These are phyloP conservation scores for Paralinhomoeus sp. DNA, from an alignment of 2,888 invertebrate species.

Conservation along the genomic window DNA sequence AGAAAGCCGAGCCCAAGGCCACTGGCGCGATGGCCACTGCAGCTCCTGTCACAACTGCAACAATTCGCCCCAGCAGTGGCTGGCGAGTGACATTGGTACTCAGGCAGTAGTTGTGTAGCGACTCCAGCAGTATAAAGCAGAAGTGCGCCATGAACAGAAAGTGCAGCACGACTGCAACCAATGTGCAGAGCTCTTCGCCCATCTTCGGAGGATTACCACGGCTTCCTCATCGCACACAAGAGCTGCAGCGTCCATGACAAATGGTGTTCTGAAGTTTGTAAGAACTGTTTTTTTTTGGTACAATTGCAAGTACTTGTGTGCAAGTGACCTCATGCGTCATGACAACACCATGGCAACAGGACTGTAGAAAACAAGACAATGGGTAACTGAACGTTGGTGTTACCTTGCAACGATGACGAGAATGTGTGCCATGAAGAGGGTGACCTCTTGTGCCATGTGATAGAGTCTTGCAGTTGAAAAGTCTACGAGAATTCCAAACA, in stretches of 20 bases:
- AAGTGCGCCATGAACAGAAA: background rate
- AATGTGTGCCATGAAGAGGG: background rate
- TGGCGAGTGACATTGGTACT: background rate
- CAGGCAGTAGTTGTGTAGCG: background rate
- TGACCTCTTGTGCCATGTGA: background rate
- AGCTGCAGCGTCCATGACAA: background rate
- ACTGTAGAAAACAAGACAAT: no score
- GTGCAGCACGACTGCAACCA: background rate
- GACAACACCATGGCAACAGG: no score
- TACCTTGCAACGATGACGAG: background rate
- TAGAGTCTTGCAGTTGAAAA: background rate
- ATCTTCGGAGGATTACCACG: background rate
- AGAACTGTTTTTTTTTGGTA: no score
- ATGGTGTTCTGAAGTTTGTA: no score
- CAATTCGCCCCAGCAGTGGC: background rate
- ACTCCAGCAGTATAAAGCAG: background rate
- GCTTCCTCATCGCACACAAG: background rate
- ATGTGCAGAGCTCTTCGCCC: background rate
- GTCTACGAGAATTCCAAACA: background rate
- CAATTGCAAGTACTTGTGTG: no score
- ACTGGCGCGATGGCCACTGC: background rate
- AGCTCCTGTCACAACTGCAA: background rate
- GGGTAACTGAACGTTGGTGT: no score
- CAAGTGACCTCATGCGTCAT: no score
- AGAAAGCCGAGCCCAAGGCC: background rate